These are phyloP conservation scores for Xestoiulus laeticollis DNA, from an alignment of 2,888 invertebrate species.

Conservation along the genomic window DNA sequence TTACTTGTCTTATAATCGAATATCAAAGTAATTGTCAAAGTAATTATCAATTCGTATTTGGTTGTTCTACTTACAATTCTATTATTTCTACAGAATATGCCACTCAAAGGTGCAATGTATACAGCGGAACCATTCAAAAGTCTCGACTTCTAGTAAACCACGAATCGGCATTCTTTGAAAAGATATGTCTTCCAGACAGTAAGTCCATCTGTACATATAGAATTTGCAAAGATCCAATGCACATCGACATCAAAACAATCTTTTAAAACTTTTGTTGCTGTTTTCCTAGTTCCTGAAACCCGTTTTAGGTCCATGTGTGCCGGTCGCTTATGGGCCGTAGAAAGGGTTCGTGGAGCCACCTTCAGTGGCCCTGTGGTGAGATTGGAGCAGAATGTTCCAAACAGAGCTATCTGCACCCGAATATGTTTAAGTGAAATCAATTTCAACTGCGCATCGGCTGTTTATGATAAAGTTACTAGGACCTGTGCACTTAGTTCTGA, in stretches of 20 bases:
- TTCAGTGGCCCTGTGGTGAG: slow-evolving; percentile 35
- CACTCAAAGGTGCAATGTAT: slow-evolving; percentile 44
- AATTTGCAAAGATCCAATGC: background rate
- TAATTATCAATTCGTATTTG: too few species aligned
- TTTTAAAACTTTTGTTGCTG: background rate
- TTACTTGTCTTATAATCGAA: too few species aligned
- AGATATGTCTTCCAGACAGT: slow-evolving; percentile 52
- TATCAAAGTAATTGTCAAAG: too few species aligned
- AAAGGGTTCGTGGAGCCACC: slow-evolving; percentile 25
- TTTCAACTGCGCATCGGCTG: slow-evolving; percentile 63
- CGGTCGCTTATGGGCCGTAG: slow-evolving; percentile 46
- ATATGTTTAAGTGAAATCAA: slow-evolving; percentile 35
- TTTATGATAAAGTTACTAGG: slow-evolving; percentile 66
- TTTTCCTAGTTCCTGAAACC: slow-evolving; percentile 17
- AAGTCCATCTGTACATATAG: slow-evolving; percentile 34
- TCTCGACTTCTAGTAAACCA: background rate
- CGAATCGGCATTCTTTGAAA: slow-evolving; percentile 52
- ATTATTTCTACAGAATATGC: slow-evolving; percentile 43
- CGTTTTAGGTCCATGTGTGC: slow-evolving; percentile 39
- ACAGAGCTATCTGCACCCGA: slow-evolving; percentile 27
- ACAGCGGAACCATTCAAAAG: slow-evolving; percentile 45
- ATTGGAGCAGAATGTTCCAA: slow-evolving; percentile 43
- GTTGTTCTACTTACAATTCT: background rate
- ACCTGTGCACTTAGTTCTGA: slow-evolving; percentile 76
- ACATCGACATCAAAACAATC: background rate